phyloP scores from a whole-genome alignment of 2,113 vertebrate genomes.

The Cettia cetti region DNA sequence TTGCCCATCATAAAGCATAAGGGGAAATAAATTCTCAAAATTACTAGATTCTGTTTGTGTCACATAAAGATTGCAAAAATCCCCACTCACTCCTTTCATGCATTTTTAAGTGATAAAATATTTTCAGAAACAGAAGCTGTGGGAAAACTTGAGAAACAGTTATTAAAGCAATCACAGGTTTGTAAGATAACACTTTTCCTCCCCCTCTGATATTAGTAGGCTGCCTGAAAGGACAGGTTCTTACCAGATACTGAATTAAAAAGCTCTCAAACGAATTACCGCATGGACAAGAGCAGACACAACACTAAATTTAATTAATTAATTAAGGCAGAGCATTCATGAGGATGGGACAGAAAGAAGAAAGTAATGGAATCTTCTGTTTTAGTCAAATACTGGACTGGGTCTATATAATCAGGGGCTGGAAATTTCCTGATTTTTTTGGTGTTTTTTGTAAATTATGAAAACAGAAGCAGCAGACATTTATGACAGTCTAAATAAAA shows the following conservation, averaged over 20 bases:
- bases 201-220: background rate
- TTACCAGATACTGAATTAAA: background rate
- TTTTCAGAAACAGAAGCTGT: background rate
- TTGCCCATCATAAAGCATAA: background rate
- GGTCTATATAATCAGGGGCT: background rate
- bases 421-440: background rate
- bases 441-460: background rate
- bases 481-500: background rate
- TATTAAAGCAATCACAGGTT: background rate
- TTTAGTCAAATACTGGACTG: background rate
- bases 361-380: background rate
- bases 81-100: background rate
- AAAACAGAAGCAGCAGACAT: background rate
- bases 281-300: background rate
- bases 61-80: background rate
- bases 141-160: background rate
- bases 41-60: background rate
- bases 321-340: background rate
- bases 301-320: background rate
- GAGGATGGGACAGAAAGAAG: background rate
- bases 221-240: background rate
- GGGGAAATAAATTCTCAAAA: background rate
- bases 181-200: background rate
- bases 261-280: background rate
- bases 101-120: background rate